A percentile compares a stretch with the other conserved stretches of the same genome.
Evolutionary conservation across 2,888 invertebrate species (phyloP).

Genomic region (Callosobruchus maculatus): DNA sequence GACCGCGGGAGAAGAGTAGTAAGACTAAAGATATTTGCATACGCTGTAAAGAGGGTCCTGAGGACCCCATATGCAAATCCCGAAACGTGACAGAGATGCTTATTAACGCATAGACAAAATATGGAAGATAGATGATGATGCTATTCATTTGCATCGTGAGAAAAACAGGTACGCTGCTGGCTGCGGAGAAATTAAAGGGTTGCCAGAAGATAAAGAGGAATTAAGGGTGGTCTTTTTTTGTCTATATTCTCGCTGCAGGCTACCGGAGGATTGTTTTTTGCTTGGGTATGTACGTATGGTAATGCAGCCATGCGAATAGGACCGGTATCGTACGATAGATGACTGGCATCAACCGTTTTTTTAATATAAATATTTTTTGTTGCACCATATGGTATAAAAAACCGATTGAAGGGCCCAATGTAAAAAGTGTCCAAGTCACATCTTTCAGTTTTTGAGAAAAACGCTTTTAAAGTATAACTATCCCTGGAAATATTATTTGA

Average conservation of each 20-base stretch:
- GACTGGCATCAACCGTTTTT: background rate
- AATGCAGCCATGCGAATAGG: background rate
- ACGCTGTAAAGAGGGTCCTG: conserved; percentile 8
- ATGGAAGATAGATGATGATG: background rate
- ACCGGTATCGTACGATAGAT: background rate
- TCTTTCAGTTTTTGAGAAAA: too few species aligned
- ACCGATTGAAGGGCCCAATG: too few species aligned
- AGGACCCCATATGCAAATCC: background rate
- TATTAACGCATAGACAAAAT: background rate
- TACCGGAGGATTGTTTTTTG: background rate
- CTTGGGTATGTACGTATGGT: background rate
- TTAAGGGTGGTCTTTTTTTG: conserved; percentile 15
- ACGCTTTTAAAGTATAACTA: too few species aligned
- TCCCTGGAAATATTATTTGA: too few species aligned
- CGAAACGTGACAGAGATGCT: background rate
- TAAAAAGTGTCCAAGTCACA: too few species aligned
- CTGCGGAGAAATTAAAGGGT: background rate
- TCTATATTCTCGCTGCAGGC: conserved; percentile 17
- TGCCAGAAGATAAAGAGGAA: background rate
- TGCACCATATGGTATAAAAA: too few species aligned
- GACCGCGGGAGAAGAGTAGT: conserved; percentile 14
- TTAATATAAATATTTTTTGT: background rate
- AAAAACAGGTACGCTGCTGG: background rate
- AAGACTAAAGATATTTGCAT: conserved; percentile 23
- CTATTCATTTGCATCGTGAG: background rate